Conservation (phyloP, 2,888 invertebrate genomes). For the Pachycephus smyrnensis region DNA sequence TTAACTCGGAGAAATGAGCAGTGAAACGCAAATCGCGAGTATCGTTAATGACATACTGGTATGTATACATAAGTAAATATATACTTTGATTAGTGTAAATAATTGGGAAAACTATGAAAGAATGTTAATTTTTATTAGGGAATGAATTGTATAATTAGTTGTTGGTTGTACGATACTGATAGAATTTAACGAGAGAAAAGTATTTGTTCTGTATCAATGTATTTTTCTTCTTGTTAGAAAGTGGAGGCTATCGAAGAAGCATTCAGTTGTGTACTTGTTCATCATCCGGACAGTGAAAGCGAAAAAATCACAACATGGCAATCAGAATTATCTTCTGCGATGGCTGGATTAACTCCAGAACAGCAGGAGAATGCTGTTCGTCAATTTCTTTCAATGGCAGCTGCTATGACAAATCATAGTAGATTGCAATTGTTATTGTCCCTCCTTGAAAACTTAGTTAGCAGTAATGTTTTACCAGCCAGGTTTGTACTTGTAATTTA, state of each 20-base stretch:
- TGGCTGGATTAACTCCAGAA: conserved; percentile 77
- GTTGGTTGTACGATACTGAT: neutral
- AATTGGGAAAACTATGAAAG: neutral
- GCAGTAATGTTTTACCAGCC: conserved; percentile 79
- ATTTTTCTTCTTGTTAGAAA: conserved; percentile 70
- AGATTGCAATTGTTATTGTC: conserved; percentile 82
- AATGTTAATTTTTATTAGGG: neutral
- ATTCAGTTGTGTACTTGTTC: conserved; percentile 88
- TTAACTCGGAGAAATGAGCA: conserved; percentile 67
- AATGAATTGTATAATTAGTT: neutral
- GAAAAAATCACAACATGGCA: conserved; percentile 78
- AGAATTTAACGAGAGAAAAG: neutral
- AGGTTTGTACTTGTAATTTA: conserved; percentile 68
- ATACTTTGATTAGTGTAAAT: neutral
- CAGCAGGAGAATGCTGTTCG: conserved; percentile 81
- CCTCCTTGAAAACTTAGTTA: conserved; percentile 81
- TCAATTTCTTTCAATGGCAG: conserved; percentile 80
- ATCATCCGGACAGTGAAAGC: conserved; percentile 78
- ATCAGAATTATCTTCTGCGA: conserved; percentile 76
- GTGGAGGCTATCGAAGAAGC: conserved; percentile 90
- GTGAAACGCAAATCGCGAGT: conserved; percentile 73
- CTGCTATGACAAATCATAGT: conserved; percentile 79
- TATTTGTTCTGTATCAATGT: neutral
- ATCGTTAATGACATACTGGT: conserved; percentile 78
- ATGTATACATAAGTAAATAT: conserved; percentile 51